These are phyloP conservation scores for Hippoglossus hippoglossus DNA, from an alignment of 2,797 vertebrate genomes.

Conservation along the genomic window DNA sequence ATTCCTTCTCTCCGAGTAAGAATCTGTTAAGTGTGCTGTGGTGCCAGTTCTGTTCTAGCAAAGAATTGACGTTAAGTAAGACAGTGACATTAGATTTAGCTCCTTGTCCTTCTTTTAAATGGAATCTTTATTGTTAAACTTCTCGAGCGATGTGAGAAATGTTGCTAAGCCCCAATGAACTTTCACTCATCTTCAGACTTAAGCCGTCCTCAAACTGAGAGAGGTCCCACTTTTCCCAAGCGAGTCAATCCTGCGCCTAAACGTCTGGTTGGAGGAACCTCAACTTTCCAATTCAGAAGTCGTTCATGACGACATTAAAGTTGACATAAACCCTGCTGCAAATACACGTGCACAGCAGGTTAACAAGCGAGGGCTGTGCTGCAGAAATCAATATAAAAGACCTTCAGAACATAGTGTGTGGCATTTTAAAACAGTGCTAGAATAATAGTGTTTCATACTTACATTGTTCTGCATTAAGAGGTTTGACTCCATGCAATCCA, in stretches of 20 bases:
- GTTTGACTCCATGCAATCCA: constrained; percentile 90
- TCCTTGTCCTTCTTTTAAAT: constrained; percentile 25
- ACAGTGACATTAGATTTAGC: neutral
- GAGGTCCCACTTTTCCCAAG: constrained; percentile 70
- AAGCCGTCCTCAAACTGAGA: constrained; percentile 84
- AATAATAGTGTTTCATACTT: constrained; percentile 81
- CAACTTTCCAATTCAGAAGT: constrained; percentile 30
- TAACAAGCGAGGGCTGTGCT: constrained; percentile 15
- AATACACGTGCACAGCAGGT: neutral
- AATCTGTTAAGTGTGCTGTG: constrained; percentile 12
- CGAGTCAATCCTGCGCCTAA: constrained; percentile 49
- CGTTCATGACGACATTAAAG: constrained; percentile 22
- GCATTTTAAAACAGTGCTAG: constrained; percentile 10
- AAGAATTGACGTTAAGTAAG: neutral
- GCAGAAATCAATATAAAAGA: constrained; percentile 37
- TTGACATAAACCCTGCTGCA: neutral
- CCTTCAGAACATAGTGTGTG: constrained; percentile 15
- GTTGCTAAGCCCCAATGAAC: constrained; percentile 86
- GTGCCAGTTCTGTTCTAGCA: neutral
- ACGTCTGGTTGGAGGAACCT: constrained; percentile 39
- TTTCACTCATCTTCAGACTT: constrained; percentile 92
- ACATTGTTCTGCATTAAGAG: constrained; percentile 93
- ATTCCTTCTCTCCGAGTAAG: constrained; percentile 19
- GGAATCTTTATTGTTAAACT: constrained; percentile 76
- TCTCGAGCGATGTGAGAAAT: constrained; percentile 72